Base-by-base conservation (phyloP, 1,140 invertebrate genomes). In the Musca domestica region DNA sequence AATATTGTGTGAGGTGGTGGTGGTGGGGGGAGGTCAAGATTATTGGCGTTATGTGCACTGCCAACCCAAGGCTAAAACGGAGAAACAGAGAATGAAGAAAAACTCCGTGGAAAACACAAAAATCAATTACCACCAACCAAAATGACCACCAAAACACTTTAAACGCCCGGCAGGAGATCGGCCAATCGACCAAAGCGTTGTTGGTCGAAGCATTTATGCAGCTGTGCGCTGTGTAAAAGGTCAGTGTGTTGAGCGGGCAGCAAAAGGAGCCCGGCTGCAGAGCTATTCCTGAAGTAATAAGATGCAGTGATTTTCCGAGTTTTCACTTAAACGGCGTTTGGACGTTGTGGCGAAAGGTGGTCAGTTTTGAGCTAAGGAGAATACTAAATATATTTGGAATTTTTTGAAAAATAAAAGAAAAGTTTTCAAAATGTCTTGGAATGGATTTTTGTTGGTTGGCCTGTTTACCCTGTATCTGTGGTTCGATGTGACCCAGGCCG, bases 71-170 rank as follows among this genome's bases (percentile, higher is more conserved):
- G 27, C 27, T 30, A 30, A 30, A 30, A 30, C 34, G 12, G 34
- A 10, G 6, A 2, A 41, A 5, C 6, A 10, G 12, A 12, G 10
- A 41, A 41, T 12, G 10, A 30, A 30, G 9, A 2, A 12, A 41
- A 41, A 41, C 6, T 12, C 5, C 12, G 10, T 41, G 34, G 27
- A 30, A 19, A 61, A 61, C 56, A 61, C 56, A 61, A 61, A 61
- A 61, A 61, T 27, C 56, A 61, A 61, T 61, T 61, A 61, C 56
- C 56, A 61, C 56, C 56, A 61, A 61, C 56, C 56, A 61, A 61
- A 61, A 61, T 61, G 56, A 61, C 56, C 56, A 61, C 56, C 56
- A 61, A 61, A 61, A 61, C 56, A 61, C 30, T 61, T 61, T 61
- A 61, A 7, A 61, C 7, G 19, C 56, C 10, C 56, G 19, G 56